Percentiles rank a stretch among this genome's conserved stretches.
Evolutionary conservation across 2,797 vertebrate genomes (phyloP).

Genomic region (Heliangelus exortis): DNA sequence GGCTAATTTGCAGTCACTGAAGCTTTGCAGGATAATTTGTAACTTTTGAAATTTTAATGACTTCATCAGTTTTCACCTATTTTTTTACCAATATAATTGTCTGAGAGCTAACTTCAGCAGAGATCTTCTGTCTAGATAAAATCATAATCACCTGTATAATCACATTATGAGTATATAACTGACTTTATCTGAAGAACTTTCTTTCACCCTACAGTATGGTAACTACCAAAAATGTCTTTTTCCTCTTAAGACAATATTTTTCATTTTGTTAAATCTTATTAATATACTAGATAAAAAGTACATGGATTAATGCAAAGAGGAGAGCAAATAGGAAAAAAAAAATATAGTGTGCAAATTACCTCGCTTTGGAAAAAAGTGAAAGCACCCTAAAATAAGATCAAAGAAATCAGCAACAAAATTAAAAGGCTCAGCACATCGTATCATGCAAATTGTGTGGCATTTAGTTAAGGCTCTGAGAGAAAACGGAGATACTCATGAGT

Average conservation of each 20-base stretch:
- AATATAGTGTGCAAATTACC: neutral
- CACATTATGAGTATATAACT: slow-evolving; percentile 22
- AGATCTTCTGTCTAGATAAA: slow-evolving; percentile 50
- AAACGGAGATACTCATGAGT: neutral
- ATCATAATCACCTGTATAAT: slow-evolving; percentile 5
- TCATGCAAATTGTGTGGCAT: neutral
- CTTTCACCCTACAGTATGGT: neutral
- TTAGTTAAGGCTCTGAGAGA: neutral
- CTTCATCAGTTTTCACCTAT: slow-evolving; percentile 80
- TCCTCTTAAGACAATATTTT: neutral
- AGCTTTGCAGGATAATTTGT: slow-evolving; percentile 82
- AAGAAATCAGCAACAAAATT: neutral
- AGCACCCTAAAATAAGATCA: neutral
- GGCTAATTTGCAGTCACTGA: slow-evolving; percentile 83
- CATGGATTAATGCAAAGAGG: neutral
- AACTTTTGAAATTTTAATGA: slow-evolving; percentile 84
- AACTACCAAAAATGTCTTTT: neutral
- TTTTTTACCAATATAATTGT: slow-evolving; percentile 73
- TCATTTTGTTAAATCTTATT: neutral
- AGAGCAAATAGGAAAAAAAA: neutral
- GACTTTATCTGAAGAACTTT: slow-evolving; percentile 12
- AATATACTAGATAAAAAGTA: neutral
- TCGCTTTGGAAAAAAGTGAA: neutral
- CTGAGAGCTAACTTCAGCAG: slow-evolving; percentile 56
- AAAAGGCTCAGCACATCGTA: fast-evolving